phyloP scores from a whole-genome alignment of 2,888 invertebrate genomes.

The Stenodera caucasica region DNA sequence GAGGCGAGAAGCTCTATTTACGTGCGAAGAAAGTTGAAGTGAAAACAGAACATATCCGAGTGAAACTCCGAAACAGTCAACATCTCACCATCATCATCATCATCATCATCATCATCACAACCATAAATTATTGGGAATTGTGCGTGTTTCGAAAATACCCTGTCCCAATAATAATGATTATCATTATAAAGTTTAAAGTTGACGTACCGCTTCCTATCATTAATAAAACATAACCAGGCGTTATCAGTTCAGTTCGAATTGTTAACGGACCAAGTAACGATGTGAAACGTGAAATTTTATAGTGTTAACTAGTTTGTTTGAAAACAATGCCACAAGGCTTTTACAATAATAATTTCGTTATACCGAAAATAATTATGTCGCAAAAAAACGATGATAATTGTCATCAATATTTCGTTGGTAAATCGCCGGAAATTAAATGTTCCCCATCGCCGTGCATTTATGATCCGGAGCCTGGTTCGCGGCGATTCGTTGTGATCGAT shows the following conservation, averaged over 20 bases:
- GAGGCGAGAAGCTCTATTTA: constrained; percentile 28
- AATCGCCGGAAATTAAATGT: constrained; percentile 51
- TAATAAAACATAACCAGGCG: not conserved
- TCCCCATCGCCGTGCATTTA: constrained; percentile 52
- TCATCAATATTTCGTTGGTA: no score
- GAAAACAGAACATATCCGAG: constrained; percentile 20
- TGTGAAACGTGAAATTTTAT: not conserved
- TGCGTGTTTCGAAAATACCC: not conserved
- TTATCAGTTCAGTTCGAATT: constrained; percentile 9
- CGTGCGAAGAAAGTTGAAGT: constrained; percentile 35
- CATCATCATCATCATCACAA: not conserved
- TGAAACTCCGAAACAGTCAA: constrained; percentile 15
- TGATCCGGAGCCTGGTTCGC: constrained; percentile 34
- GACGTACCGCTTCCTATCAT: not conserved
- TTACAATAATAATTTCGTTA: constrained; percentile 28
- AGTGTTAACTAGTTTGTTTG: not conserved
- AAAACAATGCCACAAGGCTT: constrained; percentile 25
- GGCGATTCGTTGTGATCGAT: constrained; percentile 14
- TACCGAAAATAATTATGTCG: constrained; percentile 41
- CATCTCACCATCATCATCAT: not conserved
- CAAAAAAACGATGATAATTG: constrained; percentile 7
- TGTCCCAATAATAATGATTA: not conserved
- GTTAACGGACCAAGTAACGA: not conserved
- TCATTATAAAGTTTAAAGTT: not conserved
- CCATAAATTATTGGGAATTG: not conserved